These are phyloP conservation scores for Camponotus vicinus DNA, from an alignment of 1,140 invertebrate species.

Conservation along the genomic window DNA sequence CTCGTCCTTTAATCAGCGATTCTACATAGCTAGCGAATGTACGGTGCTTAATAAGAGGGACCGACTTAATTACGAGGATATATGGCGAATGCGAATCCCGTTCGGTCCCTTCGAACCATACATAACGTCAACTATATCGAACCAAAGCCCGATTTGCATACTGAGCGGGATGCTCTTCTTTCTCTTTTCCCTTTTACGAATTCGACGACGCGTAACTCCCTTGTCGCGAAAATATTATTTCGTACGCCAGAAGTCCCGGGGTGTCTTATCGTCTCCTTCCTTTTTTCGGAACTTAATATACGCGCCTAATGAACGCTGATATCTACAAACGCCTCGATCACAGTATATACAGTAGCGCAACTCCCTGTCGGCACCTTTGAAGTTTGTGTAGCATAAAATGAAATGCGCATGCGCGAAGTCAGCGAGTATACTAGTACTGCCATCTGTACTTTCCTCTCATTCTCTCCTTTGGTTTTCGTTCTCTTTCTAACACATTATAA, in stretches of 20 bases:
- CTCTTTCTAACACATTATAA: too few species aligned
- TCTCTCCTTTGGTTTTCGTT: too few species aligned
- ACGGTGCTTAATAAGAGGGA: conserved; percentile 78
- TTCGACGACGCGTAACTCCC: conserved; percentile 40
- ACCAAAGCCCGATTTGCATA: conserved; percentile 79
- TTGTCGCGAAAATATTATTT: conserved; percentile 69
- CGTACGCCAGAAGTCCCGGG: conserved; percentile 43
- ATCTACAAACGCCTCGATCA: too few species aligned
- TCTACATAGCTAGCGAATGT: conserved; percentile 61
- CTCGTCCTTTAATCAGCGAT: conserved; percentile 68
- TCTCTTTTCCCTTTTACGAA: not conserved
- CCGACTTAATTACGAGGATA: conserved; percentile 84
- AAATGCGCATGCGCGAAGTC: too few species aligned
- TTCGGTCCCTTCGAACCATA: conserved; percentile 70
- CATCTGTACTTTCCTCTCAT: too few species aligned
- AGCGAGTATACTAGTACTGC: too few species aligned
- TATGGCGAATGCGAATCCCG: conserved; percentile 75
- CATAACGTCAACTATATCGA: conserved; percentile 73
- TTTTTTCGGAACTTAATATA: conserved; percentile 48
- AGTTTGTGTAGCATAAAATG: too few species aligned
- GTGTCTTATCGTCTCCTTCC: conserved; percentile 31
- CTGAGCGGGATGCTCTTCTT: conserved; percentile 53
- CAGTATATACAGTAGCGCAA: too few species aligned
- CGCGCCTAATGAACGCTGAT: conserved; percentile 61
- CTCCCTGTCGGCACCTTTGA: too few species aligned